Evolutionary conservation across 1,140 invertebrate species (phyloP).

Genomic region (Drosophila albomicans): DNA sequence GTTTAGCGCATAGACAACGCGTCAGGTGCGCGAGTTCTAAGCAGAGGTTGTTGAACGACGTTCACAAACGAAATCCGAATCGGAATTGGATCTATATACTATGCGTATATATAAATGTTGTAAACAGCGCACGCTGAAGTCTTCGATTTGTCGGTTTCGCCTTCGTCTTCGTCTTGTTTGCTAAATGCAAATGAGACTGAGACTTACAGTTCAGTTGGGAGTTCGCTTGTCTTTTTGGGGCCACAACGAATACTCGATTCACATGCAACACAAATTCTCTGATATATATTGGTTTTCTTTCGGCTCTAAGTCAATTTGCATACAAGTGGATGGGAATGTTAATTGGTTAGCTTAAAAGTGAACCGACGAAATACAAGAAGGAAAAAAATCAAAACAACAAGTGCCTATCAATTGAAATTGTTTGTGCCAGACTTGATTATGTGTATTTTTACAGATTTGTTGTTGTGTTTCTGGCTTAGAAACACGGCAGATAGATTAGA

Average conservation of each 20-base stretch:
- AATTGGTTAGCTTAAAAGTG: not conserved
- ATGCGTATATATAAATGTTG: not conserved
- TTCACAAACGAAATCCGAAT: not conserved
- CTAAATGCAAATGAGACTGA: conserved; percentile 23
- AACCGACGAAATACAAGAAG: not conserved
- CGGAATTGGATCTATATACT: not conserved
- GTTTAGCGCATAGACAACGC: not conserved
- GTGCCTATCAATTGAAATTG: conserved; percentile 7
- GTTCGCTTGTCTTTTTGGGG: conserved; percentile 12
- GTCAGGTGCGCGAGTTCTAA: conserved; percentile 3
- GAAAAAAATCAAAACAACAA: not conserved
- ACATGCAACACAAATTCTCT: conserved; percentile 1
- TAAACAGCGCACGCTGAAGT: not conserved
- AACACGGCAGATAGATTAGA: not conserved
- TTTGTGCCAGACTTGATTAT: not conserved
- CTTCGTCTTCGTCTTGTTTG: conserved; percentile 1
- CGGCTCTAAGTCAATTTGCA: conserved; percentile 15
- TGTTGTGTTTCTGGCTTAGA: not conserved
- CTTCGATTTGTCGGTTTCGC: not conserved
- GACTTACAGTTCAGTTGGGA: not conserved
- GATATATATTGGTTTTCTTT: not conserved
- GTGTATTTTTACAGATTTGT: not conserved
- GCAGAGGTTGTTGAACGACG: conserved; percentile 29
- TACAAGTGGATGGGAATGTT: conserved; percentile 15
- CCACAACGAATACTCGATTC: conserved; percentile 14